Conservation (phyloP, 2,888 invertebrate genomes). For the Dione vanillae region DNA sequence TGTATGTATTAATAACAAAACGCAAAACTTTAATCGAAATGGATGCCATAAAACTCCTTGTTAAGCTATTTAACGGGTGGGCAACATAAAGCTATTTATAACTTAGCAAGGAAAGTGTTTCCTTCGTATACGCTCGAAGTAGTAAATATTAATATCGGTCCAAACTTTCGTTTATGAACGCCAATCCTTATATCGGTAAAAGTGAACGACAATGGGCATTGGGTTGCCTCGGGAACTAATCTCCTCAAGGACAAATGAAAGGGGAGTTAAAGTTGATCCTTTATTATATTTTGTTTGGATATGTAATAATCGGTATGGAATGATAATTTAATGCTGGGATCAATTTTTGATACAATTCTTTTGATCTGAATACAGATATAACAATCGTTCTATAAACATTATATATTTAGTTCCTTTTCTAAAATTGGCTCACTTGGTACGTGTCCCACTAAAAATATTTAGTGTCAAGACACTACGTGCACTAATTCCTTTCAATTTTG, state of each 20-base stretch:
- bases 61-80: slow-evolving; percentile 76
- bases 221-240: slow-evolving; percentile 58
- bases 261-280: slow-evolving; percentile 33
- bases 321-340: slow-evolving; percentile 14
- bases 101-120: slow-evolving; percentile 69
- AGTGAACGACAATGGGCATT: slow-evolving; percentile 58
- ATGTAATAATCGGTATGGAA: slow-evolving; percentile 26
- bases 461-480: no score
- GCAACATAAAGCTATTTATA: slow-evolving; percentile 79
- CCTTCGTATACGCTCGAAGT: slow-evolving; percentile 62
- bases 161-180: slow-evolving; percentile 73
- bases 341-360: slow-evolving; percentile 7
- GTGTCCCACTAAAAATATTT: no score
- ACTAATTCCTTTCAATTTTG: no score
- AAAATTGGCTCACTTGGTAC: no score
- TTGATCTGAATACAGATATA: neutral
- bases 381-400: neutral
- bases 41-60: slow-evolving; percentile 55
- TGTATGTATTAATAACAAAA: slow-evolving; percentile 39
- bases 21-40: slow-evolving; percentile 36
- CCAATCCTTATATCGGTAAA: slow-evolving; percentile 56
- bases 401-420: no score
- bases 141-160: slow-evolving; percentile 78
- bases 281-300: slow-evolving; percentile 37
- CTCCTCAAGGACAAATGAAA: slow-evolving; percentile 48